These are phyloP conservation scores for Tricholauxania praeusta DNA, from an alignment of 2,888 invertebrate genomes.

Conservation along the genomic window DNA sequence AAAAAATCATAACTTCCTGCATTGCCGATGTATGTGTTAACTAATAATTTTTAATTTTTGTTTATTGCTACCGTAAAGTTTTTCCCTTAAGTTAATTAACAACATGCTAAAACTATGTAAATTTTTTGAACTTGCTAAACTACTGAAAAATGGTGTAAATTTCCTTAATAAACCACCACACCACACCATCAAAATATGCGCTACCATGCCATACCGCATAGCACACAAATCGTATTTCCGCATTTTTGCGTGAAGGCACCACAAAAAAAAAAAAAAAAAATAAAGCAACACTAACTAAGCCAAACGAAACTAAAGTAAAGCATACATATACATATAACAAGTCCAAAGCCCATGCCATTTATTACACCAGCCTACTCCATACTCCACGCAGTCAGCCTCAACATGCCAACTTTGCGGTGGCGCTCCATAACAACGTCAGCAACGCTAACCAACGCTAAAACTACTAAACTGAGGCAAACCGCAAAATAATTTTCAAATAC, in stretches of 20 bases:
- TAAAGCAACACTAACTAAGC: neutral
- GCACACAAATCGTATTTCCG: constrained; percentile 24
- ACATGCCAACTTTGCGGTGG: constrained; percentile 7
- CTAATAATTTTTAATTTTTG: neutral
- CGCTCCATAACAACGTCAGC: neutral
- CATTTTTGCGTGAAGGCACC: constrained; percentile 22
- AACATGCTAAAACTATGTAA: neutral
- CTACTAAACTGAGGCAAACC: constrained; percentile 10
- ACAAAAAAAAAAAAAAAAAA: neutral
- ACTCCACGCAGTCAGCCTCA: neutral
- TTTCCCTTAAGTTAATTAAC: neutral
- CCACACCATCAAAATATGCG: neutral
- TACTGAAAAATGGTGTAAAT: constrained; percentile 6
- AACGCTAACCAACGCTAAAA: neutral
- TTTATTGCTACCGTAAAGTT: neutral
- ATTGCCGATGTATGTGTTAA: neutral
- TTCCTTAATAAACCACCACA: neutral
- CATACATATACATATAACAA: too few species aligned
- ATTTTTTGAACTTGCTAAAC: neutral
- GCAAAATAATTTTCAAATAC: constrained; percentile 51
- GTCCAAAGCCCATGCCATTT: neutral
- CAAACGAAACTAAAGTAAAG: neutral
- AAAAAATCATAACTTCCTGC: neutral
- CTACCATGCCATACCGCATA: neutral
- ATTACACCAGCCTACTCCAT: neutral